Percentiles rank a stretch among this genome's conserved stretches.
phyloP scores from a whole-genome alignment of 2,797 vertebrate species.

The Xerus rutilus region DNA sequence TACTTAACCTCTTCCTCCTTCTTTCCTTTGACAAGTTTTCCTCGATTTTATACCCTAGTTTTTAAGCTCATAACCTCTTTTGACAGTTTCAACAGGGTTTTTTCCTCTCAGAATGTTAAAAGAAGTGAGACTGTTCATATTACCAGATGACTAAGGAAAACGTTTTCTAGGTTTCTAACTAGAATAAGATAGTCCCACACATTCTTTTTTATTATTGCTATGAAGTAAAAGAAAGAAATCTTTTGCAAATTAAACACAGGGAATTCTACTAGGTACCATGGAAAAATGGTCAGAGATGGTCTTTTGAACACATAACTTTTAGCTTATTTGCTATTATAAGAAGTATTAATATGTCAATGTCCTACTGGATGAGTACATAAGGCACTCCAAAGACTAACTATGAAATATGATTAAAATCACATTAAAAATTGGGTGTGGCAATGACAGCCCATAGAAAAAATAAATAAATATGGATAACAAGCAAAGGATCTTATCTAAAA shows the following conservation, averaged over 20 bases:
- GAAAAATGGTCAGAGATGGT: not conserved
- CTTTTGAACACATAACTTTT: not conserved
- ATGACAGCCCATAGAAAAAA: not conserved
- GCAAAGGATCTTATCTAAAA: not conserved
- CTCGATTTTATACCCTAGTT: not conserved
- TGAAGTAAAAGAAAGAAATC: not conserved
- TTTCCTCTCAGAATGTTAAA: constrained; percentile 3
- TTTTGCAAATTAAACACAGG: not conserved
- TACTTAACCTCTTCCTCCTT: not conserved
- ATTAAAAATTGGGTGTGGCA: not conserved
- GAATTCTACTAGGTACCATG: not conserved
- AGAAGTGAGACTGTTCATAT: not conserved
- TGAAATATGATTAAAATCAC: not conserved
- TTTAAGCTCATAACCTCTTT: not conserved
- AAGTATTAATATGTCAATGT: not conserved
- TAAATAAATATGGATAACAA: not conserved
- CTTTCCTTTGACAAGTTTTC: not conserved
- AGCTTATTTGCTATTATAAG: not conserved
- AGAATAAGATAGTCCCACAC: not conserved
- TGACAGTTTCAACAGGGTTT: not conserved
- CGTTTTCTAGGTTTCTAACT: not conserved
- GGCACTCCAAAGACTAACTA: not conserved
- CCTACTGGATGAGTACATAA: not conserved
- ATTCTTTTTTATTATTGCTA: not conserved
- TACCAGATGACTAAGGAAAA: not conserved